Evolutionary conservation across 35 echinoderm and acorn worm genomes (phyloP), one percentile per base, ranked within the genome.

Genomic region (Acanthaster planci): DNA sequence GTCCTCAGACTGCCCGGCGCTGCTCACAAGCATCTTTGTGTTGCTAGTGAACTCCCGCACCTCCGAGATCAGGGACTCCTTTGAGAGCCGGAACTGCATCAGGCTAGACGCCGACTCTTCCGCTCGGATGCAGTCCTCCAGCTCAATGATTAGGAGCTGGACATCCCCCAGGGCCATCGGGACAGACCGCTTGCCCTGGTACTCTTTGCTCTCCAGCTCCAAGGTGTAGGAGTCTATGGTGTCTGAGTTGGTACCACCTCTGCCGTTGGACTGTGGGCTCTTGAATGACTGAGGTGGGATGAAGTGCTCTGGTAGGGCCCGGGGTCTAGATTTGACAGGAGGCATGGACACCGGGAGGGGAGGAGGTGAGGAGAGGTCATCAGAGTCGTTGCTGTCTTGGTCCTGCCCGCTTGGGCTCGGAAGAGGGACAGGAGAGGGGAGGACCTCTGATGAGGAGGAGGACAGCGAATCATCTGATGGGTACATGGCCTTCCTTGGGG

Each of bases 21-120:
- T 92, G 78, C 92, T 99, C 60, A 99, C 96, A 21, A 99, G 80
- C 86, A 94, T 82, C 83, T 99, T 99, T 14, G 88, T 93, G 67
- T 92, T 99, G 52, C 87, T 89, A 10, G 96, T 93, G 67, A 99
- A 99, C 80, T 99, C 96, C 39, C 92, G 79, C 17, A 88, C 85
- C 78, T 99, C 89, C 1, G 76, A 37, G 80, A 94, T 36, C 35
- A 99, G 37, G 1, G 21, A 57, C 1, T 99, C 88, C 50, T 99
- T 99, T n/a, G 29, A 32, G 1, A 75, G 76, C 55, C 79, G 51
- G 86, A 99, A 99, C 37, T 82, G 55, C 9, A 77, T 83, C 2
- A 79, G 12, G 21, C 76, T 77, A 39, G 78, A 58, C 50, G n/a
- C 67, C 36, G 67, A 51, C 32, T 80, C 56, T 29, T 67, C 27